Evolutionary conservation across 2,888 invertebrate genomes (phyloP).

Genomic region (Hermodice carunculata): DNA sequence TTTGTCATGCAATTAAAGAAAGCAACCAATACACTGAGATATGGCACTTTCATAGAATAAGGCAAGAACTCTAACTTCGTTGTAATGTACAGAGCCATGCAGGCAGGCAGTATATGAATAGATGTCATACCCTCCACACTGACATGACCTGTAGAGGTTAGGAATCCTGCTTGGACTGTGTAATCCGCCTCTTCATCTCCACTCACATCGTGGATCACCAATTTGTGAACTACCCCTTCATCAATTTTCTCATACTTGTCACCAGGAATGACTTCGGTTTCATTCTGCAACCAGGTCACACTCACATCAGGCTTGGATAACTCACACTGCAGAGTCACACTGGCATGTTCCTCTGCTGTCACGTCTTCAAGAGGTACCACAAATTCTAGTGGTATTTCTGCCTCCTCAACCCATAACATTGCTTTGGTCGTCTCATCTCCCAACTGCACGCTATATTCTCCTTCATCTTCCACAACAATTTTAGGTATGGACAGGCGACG

Average conservation of each 20-base stretch:
- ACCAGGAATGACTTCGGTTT: constrained; percentile 82
- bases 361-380: constrained; percentile 85
- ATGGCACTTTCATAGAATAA: too few species aligned
- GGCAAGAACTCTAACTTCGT: too few species aligned
- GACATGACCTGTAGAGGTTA: too few species aligned
- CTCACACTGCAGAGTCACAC: constrained; percentile 88
- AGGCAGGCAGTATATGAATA: too few species aligned
- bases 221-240: constrained; percentile 51
- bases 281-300: constrained; percentile 91
- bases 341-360: constrained; percentile 64
- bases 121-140: too few species aligned
- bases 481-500: constrained; percentile 54
- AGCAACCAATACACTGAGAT: too few species aligned
- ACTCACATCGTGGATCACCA: constrained; percentile 53
- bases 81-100: too few species aligned
- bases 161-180: too few species aligned
- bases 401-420: constrained; percentile 42
- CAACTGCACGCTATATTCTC: constrained; percentile 59
- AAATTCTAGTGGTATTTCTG: too few species aligned
- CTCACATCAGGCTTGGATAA: constrained; percentile 95
- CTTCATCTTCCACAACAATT: constrained; percentile 57
- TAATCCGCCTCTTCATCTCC: constrained; percentile 60
- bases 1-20: too few species aligned
- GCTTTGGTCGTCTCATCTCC: constrained; percentile 54
- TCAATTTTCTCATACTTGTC: constrained; percentile 74